Evolutionary conservation across 2,113 vertebrate species (phyloP), one percentile per base, ranked within the genome.

Genomic region (Epinephelus lanceolatus): DNA sequence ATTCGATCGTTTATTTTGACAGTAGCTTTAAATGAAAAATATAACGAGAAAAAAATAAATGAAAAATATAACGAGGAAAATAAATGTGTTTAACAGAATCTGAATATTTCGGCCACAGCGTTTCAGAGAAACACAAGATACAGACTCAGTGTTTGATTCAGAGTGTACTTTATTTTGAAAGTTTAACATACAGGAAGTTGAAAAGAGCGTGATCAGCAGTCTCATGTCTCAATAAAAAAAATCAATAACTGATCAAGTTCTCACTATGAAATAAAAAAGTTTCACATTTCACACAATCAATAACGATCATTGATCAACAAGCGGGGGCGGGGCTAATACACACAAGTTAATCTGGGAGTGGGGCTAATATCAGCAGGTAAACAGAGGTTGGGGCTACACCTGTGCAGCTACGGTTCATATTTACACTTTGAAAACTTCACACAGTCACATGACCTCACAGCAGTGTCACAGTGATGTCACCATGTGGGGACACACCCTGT

Each of bases 141-240:
- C 68, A 42, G 15, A 27, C 25, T 42, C 25, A 68, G 12, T 53
- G 30, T 59, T 55, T 49, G 51, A 83, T 45, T 82, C 25, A 87
- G 68, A 84, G 13, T 59, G 45, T 40, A 87, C 60, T 92, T 92
- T 91, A 91, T 88, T 92, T 87, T 88, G 61, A 88, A 90, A 86
- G 51, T 74, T 67, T 42, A 69, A 81, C 86, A 91, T 85, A 91
- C 89, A 78, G 84, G 81, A 91, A 88, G 69, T 85, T 85, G 68
- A 83, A 86, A 88, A 91, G 27, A 80, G 63, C 30, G 8, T 80
- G 60, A 87, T 78, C 19, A 80, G 61, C 71, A 78, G 71, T 66
- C 42, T 75, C 72, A 76, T 7, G 11, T 84, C 57, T 71, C 27
- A 57, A 57, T 63, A 70, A 79, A 80, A 73, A 73, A 79, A 82